Conservation (phyloP, 2,797 vertebrate genomes). For the Lepus oiostolus region DNA sequence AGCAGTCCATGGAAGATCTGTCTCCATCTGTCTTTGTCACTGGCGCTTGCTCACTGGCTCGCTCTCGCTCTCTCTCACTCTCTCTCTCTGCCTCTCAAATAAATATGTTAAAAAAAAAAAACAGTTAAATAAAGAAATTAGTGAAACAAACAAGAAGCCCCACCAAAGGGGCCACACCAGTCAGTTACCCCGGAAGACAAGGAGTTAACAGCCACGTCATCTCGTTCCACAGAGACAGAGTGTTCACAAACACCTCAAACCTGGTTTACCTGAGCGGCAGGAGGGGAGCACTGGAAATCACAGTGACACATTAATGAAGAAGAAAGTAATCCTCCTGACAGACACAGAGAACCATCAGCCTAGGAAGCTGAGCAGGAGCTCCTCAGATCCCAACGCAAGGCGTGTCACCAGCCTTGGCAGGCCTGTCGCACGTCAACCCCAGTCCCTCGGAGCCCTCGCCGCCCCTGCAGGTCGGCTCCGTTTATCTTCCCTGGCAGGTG, state of each 20-base stretch:
- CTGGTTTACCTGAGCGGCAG: constrained; percentile 44
- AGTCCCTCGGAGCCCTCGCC: background rate
- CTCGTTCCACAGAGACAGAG: background rate
- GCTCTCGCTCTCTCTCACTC: no score
- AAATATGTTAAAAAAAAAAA: background rate
- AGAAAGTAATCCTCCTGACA: constrained; percentile 22
- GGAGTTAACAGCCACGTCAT: background rate
- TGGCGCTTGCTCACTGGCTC: no score
- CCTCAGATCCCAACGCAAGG: constrained; percentile 17
- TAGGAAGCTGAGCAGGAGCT: background rate
- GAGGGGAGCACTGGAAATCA: constrained; percentile 68
- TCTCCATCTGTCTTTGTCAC: no score
- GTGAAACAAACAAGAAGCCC: background rate
- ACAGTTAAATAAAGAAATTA: background rate
- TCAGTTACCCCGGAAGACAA: background rate
- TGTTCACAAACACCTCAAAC: constrained; percentile 26
- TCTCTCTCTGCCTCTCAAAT: no score
- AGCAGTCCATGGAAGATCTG: background rate
- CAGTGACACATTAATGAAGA: constrained; percentile 65
- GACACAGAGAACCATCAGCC: background rate
- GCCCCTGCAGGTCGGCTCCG: background rate
- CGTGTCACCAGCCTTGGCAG: background rate
- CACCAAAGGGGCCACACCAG: background rate
- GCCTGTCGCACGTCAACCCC: accelerated
- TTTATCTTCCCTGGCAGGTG: background rate